Evolutionary conservation across 2,113 vertebrate genomes (phyloP).

Genomic region (Meriones unguiculatus): DNA sequence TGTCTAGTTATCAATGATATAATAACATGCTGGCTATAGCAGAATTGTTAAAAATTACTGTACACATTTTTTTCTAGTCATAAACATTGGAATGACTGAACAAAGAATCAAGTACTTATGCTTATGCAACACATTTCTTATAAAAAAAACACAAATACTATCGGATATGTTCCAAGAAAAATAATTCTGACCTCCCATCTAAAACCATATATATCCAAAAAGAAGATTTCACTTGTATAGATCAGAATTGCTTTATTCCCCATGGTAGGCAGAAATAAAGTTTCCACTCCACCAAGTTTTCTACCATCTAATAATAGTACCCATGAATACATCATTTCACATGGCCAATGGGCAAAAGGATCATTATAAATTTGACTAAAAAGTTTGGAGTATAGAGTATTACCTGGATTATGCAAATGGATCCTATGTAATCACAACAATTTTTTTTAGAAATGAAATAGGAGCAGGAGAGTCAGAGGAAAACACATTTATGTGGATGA

Average conservation of each 20-base stretch:
- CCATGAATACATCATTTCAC: neutral
- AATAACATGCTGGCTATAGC: neutral
- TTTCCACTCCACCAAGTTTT: neutral
- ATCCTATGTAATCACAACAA: neutral
- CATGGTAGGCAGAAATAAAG: neutral
- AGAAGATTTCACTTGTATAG: neutral
- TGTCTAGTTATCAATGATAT: neutral
- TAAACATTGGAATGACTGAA: neutral
- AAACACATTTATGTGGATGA: neutral
- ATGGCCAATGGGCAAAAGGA: neutral
- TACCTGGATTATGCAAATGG: neutral
- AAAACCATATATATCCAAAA: neutral
- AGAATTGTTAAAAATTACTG: neutral
- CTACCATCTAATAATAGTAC: neutral
- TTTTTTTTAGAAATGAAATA: neutral
- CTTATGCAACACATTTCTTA: neutral
- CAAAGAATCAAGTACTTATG: neutral
- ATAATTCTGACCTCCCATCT: neutral
- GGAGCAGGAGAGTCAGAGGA: neutral
- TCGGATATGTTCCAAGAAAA: neutral
- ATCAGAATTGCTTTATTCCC: neutral
- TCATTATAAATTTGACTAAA: neutral
- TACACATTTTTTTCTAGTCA: neutral
- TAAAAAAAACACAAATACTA: neutral
- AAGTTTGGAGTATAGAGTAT: neutral